Conservation (phyloP, 1,140 invertebrate species). For the Drosophila guanche region DNA sequence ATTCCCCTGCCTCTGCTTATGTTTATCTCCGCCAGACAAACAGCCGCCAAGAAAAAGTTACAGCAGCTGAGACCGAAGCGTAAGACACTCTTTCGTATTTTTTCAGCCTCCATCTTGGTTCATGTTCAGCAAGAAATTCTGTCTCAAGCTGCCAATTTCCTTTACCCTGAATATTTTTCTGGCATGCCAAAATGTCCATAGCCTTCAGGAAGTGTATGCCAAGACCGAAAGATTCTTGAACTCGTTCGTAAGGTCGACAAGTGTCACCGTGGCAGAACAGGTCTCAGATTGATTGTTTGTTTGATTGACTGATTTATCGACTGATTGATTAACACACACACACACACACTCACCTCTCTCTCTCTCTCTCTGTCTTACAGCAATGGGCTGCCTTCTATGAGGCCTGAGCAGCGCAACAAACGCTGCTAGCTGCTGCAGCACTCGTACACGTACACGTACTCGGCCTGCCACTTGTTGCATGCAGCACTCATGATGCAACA, state of each 20-base stretch:
- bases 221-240: slow-evolving; percentile 38
- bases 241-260: slow-evolving; percentile 41
- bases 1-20: neutral
- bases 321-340: slow-evolving; percentile 42
- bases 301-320: slow-evolving; percentile 49
- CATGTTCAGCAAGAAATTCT: no score
- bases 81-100: slow-evolving; percentile 5
- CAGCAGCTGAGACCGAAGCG: no score
- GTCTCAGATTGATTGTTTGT: slow-evolving; percentile 17
- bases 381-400: slow-evolving; percentile 60
- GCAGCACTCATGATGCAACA: slow-evolving; percentile 57
- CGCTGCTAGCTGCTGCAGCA: slow-evolving; percentile 51
- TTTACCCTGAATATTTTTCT: no score
- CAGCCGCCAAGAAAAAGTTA: slow-evolving; percentile 27
- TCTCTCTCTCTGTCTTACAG: slow-evolving; percentile 13
- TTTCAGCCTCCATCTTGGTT: no score
- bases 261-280: slow-evolving; percentile 13
- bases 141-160: no score
- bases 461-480: slow-evolving; percentile 72
- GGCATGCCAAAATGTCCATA: no score
- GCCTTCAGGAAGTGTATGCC: no score
- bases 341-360: neutral
- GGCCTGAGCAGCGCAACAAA: slow-evolving; percentile 37
- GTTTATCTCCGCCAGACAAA: slow-evolving; percentile 26
- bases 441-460: neutral